Evolutionary conservation across 1,140 invertebrate genomes (phyloP).

Genomic region (Aphaenogaster floridana): DNA sequence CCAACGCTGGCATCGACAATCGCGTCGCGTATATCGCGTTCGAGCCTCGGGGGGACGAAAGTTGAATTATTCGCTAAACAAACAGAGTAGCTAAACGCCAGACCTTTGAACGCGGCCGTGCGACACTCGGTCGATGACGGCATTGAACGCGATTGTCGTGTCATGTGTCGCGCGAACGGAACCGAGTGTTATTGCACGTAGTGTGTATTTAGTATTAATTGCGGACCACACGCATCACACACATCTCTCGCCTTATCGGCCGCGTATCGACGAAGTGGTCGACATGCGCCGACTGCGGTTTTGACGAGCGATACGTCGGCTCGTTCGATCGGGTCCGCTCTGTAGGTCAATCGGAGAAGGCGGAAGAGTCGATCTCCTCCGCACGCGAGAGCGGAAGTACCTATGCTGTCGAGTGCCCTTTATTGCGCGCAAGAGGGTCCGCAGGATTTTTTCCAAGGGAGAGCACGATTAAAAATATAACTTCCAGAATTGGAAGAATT

Average conservation of each 20-base stretch:
- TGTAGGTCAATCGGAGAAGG: conserved; percentile 10
- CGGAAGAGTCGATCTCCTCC: conserved; percentile 28
- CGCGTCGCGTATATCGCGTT: neutral
- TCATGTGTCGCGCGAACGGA: neutral
- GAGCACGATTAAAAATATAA: too few species aligned
- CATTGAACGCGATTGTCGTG: conserved; percentile 10
- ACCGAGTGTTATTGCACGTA: neutral
- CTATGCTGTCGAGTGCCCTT: too few species aligned
- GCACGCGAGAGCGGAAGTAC: neutral
- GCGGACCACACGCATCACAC: neutral
- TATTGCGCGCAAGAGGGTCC: neutral
- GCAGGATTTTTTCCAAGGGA: too few species aligned
- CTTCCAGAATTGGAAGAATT: too few species aligned
- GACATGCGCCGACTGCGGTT: neutral
- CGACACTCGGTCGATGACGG: neutral
- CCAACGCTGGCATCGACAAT: neutral
- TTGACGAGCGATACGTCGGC: conserved; percentile 4
- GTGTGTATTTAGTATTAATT: neutral
- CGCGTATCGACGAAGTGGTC: neutral
- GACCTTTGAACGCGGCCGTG: neutral
- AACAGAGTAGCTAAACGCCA: neutral
- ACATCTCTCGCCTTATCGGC: neutral
- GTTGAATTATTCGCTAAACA: neutral
- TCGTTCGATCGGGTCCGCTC: neutral
- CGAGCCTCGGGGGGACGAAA: neutral